Conservation (phyloP, 1,140 invertebrate species). For the Sitobion miscanthi region DNA sequence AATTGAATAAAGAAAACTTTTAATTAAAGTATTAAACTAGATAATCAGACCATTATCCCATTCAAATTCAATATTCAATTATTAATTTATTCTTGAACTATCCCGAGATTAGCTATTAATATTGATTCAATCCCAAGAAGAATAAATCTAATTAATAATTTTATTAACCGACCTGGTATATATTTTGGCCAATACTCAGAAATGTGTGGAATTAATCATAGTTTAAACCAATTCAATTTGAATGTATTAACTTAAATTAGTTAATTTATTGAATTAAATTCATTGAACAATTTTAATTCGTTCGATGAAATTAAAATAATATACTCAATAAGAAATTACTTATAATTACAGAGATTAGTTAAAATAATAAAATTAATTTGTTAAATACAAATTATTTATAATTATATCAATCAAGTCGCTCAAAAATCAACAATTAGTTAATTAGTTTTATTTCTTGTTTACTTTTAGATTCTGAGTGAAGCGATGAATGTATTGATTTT, state of each 20-base stretch:
- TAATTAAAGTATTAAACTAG: not conserved
- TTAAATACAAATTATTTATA: not conserved
- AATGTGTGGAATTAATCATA: constrained; percentile 87
- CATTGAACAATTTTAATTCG: not conserved
- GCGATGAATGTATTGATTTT: too few species aligned
- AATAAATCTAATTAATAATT: not conserved
- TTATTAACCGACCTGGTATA: not conserved
- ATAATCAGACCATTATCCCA: not conserved
- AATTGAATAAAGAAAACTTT: not conserved
- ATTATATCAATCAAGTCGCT: not conserved
- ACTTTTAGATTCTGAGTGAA: too few species aligned
- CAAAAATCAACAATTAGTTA: not conserved
- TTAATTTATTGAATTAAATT: constrained; percentile 71
- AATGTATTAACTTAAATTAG: not conserved
- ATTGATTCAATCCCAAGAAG: not conserved
- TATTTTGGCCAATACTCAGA: constrained; percentile 66
- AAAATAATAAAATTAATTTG: not conserved
- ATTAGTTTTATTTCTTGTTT: not conserved
- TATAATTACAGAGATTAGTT: constrained; percentile 1
- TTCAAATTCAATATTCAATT: not conserved
- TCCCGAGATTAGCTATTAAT: not conserved
- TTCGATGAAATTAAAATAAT: not conserved
- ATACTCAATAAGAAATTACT: constrained; percentile 57
- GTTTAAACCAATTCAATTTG: not conserved
- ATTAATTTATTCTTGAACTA: not conserved